Evolutionary conservation across 2,888 invertebrate species (phyloP).

Genomic region (Tetragonisca angustula): DNA sequence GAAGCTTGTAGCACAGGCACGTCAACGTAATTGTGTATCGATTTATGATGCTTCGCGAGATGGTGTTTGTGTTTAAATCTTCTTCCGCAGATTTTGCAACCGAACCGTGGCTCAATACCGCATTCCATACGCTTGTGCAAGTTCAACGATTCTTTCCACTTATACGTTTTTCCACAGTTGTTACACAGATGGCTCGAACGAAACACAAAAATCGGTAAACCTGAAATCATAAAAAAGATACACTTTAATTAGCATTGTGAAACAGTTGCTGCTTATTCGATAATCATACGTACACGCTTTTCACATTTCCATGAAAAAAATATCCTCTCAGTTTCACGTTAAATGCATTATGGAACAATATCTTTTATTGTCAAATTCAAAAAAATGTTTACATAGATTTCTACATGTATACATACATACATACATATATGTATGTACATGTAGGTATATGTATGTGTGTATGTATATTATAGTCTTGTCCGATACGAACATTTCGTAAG

Average conservation of each 20-base stretch:
- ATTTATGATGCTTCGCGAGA: slow-evolving; percentile 72
- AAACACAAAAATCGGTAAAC: slow-evolving; percentile 22
- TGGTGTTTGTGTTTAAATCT: slow-evolving; percentile 80
- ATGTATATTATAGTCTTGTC: not conserved
- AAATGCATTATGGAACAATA: not conserved
- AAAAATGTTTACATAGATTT: slow-evolving; percentile 12
- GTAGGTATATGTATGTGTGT: not conserved
- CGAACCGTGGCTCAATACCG: slow-evolving; percentile 80
- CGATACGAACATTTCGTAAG: not conserved
- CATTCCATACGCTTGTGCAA: slow-evolving; percentile 79
- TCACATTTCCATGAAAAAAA: not conserved
- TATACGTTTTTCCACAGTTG: slow-evolving; percentile 79
- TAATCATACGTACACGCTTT: not conserved
- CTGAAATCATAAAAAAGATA: slow-evolving; percentile 57
- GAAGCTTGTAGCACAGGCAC: not conserved
- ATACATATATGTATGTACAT: no score
- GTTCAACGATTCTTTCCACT: slow-evolving; percentile 75
- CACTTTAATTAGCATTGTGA: slow-evolving; percentile 14
- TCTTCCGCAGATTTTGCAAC: slow-evolving; percentile 77
- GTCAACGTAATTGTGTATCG: slow-evolving; percentile 63
- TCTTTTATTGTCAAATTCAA: slow-evolving; percentile 32
- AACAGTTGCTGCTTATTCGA: not conserved
- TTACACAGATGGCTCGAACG: slow-evolving; percentile 65
- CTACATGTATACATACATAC: not conserved
- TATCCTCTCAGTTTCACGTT: no score